Percentiles rank a stretch among this genome's conserved stretches.
phyloP scores from a whole-genome alignment of 2,888 invertebrate species.

The Agriotes lineatus region DNA sequence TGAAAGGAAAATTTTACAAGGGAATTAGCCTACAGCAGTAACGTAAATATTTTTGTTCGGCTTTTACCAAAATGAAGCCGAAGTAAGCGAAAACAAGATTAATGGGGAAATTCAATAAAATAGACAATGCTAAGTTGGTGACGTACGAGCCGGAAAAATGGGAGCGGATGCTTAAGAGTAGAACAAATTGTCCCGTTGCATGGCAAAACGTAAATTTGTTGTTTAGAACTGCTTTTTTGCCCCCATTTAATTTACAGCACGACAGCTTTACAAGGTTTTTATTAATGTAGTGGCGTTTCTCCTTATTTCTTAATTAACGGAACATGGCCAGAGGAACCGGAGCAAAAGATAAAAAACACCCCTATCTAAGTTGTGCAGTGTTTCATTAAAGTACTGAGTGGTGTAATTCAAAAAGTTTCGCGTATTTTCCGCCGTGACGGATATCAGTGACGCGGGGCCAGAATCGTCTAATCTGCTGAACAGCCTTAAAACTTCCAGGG shows the following conservation, averaged over 20 bases:
- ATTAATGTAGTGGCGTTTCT: slow-evolving; percentile 8
- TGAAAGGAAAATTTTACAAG: background rate
- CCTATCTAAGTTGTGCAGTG: background rate
- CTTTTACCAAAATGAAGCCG: slow-evolving; percentile 1
- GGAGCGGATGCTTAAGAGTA: background rate
- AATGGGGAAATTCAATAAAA: slow-evolving; percentile 12
- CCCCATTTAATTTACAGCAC: background rate
- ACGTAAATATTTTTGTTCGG: background rate
- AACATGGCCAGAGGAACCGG: background rate
- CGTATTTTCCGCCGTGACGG: background rate
- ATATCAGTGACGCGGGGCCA: background rate
- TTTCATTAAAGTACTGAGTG: background rate
- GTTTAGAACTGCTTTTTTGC: background rate
- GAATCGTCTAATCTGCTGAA: slow-evolving; percentile 6
- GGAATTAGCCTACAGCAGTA: background rate
- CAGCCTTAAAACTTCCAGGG: background rate
- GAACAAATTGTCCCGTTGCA: background rate
- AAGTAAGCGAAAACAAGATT: slow-evolving; percentile 20
- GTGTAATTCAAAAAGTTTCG: background rate
- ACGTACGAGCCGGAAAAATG: slow-evolving; percentile 16
- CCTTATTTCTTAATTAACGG: slow-evolving; percentile 10
- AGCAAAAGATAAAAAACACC: background rate
- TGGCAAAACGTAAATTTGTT: slow-evolving; percentile 3
- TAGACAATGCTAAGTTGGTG: background rate
- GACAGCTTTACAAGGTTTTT: background rate